Conservation (phyloP, 2,113 vertebrate species). For the Malurus melanocephalus region DNA sequence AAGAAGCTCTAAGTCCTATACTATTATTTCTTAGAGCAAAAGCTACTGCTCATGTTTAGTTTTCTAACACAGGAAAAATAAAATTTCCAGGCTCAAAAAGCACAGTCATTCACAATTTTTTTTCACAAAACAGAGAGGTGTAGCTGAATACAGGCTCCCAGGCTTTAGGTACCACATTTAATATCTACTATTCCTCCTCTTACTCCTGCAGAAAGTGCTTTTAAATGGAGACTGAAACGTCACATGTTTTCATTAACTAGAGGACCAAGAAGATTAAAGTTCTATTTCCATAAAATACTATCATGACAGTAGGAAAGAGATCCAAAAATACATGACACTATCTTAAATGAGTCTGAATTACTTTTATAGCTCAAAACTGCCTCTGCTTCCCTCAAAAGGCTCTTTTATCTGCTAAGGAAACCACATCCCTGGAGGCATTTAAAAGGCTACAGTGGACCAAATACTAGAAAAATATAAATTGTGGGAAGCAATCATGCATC, state of each 20-base stretch:
- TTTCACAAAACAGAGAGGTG: neutral
- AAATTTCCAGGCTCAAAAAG: neutral
- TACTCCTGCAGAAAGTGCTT: neutral
- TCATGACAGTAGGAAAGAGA: neutral
- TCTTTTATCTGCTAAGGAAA: constrained; percentile 26
- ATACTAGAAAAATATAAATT: neutral
- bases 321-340: neutral
- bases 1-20: neutral
- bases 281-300: neutral
- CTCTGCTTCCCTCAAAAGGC: neutral
- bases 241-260: neutral
- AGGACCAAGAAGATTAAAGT: neutral
- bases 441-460: neutral
- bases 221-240: neutral
- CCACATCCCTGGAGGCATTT: neutral
- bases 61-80: neutral
- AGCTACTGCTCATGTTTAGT: neutral
- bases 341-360: neutral
- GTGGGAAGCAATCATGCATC: neutral
- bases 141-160: neutral
- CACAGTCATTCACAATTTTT: neutral
- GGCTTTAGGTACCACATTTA: neutral
- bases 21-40: neutral
- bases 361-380: neutral
- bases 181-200: neutral